Evolutionary conservation across 2,888 invertebrate genomes (phyloP).

Genomic region (Caradrina clavipalpis): DNA sequence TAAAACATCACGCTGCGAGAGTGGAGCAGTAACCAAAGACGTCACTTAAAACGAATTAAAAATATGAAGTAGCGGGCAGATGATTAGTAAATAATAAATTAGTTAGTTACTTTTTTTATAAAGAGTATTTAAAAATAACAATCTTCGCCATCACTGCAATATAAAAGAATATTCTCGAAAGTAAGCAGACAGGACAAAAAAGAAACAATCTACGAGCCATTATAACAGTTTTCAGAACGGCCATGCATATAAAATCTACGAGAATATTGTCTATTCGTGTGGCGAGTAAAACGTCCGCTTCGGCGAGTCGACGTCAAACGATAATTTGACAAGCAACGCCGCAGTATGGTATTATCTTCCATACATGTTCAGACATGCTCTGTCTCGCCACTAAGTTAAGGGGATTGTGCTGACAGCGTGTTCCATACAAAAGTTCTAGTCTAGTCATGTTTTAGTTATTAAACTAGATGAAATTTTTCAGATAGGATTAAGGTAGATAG

Average conservation of each 20-base stretch:
- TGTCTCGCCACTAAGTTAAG: conserved; percentile 39
- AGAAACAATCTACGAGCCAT: conserved; percentile 12
- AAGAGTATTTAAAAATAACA: not conserved
- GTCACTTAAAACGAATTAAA: no score
- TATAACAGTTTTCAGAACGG: conserved; percentile 33
- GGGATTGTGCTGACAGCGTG: not conserved
- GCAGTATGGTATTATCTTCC: conserved; percentile 49
- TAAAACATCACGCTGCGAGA: no score
- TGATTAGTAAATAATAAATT: no score
- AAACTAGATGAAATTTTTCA: no score
- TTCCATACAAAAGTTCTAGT: not conserved
- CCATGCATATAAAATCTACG: conserved; percentile 44
- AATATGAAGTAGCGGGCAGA: no score
- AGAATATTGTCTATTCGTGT: conserved; percentile 53
- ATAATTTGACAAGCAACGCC: conserved; percentile 60
- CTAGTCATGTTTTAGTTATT: not conserved
- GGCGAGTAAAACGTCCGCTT: conserved; percentile 54
- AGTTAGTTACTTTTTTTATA: not conserved
- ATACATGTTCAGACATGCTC: conserved; percentile 33
- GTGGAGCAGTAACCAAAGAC: no score
- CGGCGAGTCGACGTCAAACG: conserved; percentile 52
- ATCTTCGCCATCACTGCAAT: not conserved
- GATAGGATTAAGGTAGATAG: no score
- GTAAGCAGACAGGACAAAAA: conserved; percentile 1
- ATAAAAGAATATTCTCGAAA: not conserved